A percentile compares a stretch with the other conserved stretches of the same genome.
These are phyloP conservation scores for Plemyria rubiginata DNA, from an alignment of 2,888 invertebrate genomes.

Conservation along the genomic window DNA sequence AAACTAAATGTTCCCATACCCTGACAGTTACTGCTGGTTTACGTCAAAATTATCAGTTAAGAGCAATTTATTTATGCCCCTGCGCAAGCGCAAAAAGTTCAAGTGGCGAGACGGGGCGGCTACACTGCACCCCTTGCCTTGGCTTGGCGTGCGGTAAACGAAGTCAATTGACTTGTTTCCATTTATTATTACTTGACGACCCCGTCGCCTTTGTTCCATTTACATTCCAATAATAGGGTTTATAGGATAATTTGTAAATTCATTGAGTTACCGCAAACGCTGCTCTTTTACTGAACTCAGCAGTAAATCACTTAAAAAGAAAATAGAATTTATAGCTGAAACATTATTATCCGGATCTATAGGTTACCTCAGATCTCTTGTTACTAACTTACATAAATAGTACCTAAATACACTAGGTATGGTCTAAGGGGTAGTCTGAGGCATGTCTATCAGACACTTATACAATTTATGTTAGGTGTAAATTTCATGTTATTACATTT, in stretches of 20 bases:
- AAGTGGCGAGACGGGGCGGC: slow-evolving; percentile 66
- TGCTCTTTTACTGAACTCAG: not conserved
- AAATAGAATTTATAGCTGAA: too few species aligned
- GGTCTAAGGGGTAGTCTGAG: too few species aligned
- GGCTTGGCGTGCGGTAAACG: slow-evolving; percentile 46
- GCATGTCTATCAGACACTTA: not conserved
- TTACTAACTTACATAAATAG: too few species aligned
- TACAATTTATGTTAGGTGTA: too few species aligned
- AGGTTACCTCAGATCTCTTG: too few species aligned
- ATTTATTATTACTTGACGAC: slow-evolving; percentile 65
- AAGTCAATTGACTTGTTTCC: slow-evolving; percentile 79
- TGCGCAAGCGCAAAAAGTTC: slow-evolving; percentile 67
- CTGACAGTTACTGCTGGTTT: slow-evolving; percentile 79
- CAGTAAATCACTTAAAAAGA: too few species aligned
- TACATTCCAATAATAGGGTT: slow-evolving; percentile 27
- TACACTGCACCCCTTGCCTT: slow-evolving; percentile 40
- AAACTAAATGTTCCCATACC: slow-evolving; percentile 65
- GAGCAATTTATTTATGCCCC: slow-evolving; percentile 78
- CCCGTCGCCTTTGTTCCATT: slow-evolving; percentile 43
- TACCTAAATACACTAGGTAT: too few species aligned
- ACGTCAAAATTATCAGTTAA: slow-evolving; percentile 81
- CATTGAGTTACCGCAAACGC: not conserved
- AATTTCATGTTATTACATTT: too few species aligned
- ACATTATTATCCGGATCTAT: too few species aligned
- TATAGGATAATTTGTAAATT: slow-evolving; percentile 30